Evolutionary conservation across 2,888 invertebrate species (phyloP).

Genomic region (Coecobrya sp.): DNA sequence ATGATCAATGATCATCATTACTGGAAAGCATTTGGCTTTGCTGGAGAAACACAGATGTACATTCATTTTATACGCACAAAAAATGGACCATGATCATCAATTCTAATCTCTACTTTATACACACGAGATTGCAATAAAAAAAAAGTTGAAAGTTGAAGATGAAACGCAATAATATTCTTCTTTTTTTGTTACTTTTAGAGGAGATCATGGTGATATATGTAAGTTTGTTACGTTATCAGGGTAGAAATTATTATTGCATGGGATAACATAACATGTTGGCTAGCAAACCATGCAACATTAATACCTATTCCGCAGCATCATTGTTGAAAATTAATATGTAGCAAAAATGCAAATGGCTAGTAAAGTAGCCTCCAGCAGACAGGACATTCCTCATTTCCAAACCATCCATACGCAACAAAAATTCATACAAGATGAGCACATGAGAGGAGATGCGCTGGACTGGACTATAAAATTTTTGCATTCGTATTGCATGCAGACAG

Average conservation of each 20-base stretch:
- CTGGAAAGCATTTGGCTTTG: background rate
- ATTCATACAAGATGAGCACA: background rate
- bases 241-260: conserved; percentile 15
- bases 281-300: background rate
- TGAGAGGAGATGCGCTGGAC: conserved; percentile 44
- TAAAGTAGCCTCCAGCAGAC: background rate
- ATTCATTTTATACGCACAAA: background rate
- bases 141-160: background rate
- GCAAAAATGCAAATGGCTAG: too few species aligned
- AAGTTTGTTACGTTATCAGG: too few species aligned
- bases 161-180: conserved; percentile 1
- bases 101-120: background rate
- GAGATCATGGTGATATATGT: too few species aligned
- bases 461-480: background rate
- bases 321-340: background rate
- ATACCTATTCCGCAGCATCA: background rate
- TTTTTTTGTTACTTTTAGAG: background rate
- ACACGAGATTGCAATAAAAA: background rate
- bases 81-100: background rate
- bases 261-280: conserved; percentile 26
- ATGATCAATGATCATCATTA: conserved; percentile 16
- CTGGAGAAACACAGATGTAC: background rate
- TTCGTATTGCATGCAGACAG: background rate
- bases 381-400: background rate
- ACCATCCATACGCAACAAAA: too few species aligned